phyloP scores from a whole-genome alignment of 2,797 vertebrate genomes.

The Neosilurus mollespiculum region DNA sequence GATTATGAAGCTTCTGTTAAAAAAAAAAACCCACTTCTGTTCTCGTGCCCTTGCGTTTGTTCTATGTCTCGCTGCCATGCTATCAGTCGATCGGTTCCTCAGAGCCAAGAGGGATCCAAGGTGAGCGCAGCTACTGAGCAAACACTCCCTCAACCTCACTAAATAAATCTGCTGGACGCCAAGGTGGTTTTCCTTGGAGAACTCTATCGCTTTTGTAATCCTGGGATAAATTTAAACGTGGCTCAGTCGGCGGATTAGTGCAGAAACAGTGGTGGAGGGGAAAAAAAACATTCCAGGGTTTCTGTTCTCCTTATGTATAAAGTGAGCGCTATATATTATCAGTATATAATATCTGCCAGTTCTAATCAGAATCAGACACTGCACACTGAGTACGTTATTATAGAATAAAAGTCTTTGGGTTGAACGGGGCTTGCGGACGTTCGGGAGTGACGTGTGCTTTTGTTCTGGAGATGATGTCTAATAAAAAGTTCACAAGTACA shows the following conservation, averaged over 20 bases:
- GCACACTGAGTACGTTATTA: no score
- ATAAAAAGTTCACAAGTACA: not conserved
- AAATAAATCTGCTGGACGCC: conserved; percentile 45
- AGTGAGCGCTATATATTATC: conserved; percentile 25
- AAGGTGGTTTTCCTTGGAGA: conserved; percentile 49
- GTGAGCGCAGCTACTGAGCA: conserved; percentile 44
- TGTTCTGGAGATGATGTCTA: not conserved
- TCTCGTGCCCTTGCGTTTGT: not conserved
- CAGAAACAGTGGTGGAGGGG: conserved; percentile 27
- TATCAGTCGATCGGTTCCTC: conserved; percentile 15
- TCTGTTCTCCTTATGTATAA: conserved; percentile 41
- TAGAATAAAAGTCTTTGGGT: no score
- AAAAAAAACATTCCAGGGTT: conserved; percentile 32
- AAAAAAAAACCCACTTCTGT: not conserved
- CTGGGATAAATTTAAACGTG: conserved; percentile 40
- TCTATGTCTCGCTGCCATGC: not conserved
- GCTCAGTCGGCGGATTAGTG: conserved; percentile 39
- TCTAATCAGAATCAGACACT: not conserved
- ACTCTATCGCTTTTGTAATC: conserved; percentile 43
- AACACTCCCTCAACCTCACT: conserved; percentile 28
- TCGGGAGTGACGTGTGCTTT: not conserved
- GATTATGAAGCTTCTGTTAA: conserved; percentile 7
- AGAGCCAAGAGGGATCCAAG: conserved; percentile 27
- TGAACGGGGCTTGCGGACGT: not conserved
- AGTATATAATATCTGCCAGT: not conserved